Evolutionary conservation across 2,113 vertebrate species (phyloP).

Genomic region (Heloderma charlesbogerti): DNA sequence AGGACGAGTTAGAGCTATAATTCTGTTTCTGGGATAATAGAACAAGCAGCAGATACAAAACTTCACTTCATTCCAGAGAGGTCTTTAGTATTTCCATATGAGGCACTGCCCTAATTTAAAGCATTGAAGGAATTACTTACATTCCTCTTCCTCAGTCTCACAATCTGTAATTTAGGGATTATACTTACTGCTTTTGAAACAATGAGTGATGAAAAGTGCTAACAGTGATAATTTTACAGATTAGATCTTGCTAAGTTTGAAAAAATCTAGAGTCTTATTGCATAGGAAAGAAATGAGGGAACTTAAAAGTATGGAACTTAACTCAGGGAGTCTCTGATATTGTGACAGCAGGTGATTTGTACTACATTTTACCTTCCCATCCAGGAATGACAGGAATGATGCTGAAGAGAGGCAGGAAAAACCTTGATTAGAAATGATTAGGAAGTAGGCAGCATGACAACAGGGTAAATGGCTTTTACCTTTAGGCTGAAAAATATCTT

Average conservation of each 20-base stretch:
- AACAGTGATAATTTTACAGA: neutral
- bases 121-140: neutral
- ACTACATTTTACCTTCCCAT: neutral
- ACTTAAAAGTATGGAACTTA: neutral
- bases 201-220: neutral
- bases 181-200: neutral
- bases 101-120: neutral
- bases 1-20: neutral
- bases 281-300: neutral
- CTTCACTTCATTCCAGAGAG: neutral
- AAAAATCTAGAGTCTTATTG: neutral
- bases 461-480: neutral
- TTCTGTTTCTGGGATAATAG: neutral
- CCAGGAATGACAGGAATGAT: neutral
- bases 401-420: neutral
- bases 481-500: neutral
- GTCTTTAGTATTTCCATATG: neutral
- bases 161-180: neutral
- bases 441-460: neutral
- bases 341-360: neutral
- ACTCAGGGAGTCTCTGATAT: neutral
- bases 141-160: neutral
- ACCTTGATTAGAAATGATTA: neutral
- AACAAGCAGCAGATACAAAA: neutral
- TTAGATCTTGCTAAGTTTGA: neutral